phyloP scores from a whole-genome alignment of 2,797 vertebrate genomes.

The Xiphorhynchus erythropygius region DNA sequence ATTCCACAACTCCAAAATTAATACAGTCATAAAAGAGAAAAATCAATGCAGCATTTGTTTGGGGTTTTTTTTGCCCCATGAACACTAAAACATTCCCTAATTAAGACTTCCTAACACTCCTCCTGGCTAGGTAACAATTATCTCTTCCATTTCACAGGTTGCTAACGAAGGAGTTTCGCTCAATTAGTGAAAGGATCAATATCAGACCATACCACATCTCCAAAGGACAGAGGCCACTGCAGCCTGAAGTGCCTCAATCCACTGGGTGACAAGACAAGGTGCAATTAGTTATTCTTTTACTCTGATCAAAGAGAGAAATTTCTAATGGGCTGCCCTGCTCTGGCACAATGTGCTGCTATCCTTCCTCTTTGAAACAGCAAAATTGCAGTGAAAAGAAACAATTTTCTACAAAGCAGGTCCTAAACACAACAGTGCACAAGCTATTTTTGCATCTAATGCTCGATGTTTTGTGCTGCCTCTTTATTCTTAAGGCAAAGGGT shows the following conservation, averaged over 20 bases:
- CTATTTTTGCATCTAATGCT: not conserved
- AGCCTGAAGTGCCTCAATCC: not conserved
- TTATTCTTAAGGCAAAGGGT: not conserved
- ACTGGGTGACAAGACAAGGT: not conserved
- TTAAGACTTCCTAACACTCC: not conserved
- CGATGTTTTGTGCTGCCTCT: not conserved
- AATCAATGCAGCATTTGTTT: not conserved
- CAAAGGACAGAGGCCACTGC: not conserved
- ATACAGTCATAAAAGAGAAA: not conserved
- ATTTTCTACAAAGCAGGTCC: conserved; percentile 8
- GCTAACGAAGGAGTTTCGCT: not conserved
- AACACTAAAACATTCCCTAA: not conserved
- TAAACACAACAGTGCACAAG: not conserved
- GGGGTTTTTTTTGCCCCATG: rapidly evolving
- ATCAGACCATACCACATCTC: not conserved
- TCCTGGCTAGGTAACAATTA: not conserved
- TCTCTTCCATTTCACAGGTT: not conserved
- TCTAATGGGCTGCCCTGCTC: not conserved
- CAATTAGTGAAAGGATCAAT: not conserved
- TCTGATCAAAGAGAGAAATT: conserved; percentile 16
- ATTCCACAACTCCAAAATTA: not conserved
- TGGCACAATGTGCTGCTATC: not conserved
- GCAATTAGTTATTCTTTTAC: conserved; percentile 1
- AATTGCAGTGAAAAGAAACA: conserved; percentile 19
- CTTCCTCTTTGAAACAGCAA: not conserved